A percentile compares a stretch with the other conserved stretches of the same genome.
phyloP scores from a whole-genome alignment of 2,113 vertebrate genomes.

The Heloderma charlesbogerti region DNA sequence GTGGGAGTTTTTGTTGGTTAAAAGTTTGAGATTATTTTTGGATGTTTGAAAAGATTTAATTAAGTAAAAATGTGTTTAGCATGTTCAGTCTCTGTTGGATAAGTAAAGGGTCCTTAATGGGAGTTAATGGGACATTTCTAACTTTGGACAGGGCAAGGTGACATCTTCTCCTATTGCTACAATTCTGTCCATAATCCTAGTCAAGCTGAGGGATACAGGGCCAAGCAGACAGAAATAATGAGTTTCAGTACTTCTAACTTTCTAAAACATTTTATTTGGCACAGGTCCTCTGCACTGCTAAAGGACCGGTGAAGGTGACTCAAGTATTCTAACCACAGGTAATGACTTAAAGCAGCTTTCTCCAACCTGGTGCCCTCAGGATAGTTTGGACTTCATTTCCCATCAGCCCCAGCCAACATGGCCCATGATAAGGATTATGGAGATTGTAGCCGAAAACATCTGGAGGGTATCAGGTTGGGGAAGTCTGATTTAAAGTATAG shows the following conservation, averaged over 20 bases:
- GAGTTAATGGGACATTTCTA: not conserved
- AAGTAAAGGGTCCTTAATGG: not conserved
- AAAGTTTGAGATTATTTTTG: too few relatives aligned
- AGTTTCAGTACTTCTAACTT: not conserved
- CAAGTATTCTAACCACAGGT: not conserved
- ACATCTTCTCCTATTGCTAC: not conserved
- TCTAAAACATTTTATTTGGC: not conserved
- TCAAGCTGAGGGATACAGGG: not conserved
- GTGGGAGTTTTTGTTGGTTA: too few relatives aligned
- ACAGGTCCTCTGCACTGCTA: not conserved
- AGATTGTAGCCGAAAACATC: not conserved
- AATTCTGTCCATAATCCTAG: not conserved
- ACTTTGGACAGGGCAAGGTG: not conserved
- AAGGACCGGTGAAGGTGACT: too few relatives aligned
- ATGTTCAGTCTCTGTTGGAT: not conserved
- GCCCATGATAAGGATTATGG: too few relatives aligned
- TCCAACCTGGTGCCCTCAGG: too few relatives aligned
- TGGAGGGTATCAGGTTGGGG: not conserved
- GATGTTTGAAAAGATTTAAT: too few relatives aligned
- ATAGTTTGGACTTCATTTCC: too few relatives aligned
- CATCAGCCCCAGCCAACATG: too few relatives aligned
- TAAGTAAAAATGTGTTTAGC: not conserved
- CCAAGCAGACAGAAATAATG: not conserved
- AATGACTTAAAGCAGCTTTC: too few relatives aligned
- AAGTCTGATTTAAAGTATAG: not conserved